phyloP scores from a whole-genome alignment of 64 coral and sea anemone species.

The Cladopsammia gracilis region DNA sequence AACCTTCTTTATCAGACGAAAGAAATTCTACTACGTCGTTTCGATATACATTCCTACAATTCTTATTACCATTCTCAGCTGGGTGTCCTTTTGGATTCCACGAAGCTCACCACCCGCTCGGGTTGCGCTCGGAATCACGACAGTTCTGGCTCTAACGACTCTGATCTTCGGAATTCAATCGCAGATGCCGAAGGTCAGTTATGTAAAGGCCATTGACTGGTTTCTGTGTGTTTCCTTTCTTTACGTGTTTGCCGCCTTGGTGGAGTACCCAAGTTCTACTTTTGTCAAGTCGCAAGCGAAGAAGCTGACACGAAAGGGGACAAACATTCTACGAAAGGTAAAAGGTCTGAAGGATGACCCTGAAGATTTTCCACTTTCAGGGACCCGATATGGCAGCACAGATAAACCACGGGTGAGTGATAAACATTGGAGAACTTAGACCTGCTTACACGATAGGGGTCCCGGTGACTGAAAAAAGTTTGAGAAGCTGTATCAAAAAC shows the following conservation, averaged over 20 bases:
- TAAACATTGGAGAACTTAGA: neutral
- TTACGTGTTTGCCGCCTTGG: conserved; percentile 84
- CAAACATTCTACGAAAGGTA: conserved; percentile 78
- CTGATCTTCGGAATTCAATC: conserved; percentile 92
- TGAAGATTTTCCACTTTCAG: neutral
- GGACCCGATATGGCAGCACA: conserved; percentile 74
- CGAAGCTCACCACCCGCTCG: conserved; percentile 93
- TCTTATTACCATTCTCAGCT: conserved; percentile 87
- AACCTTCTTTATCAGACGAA: conserved; percentile 76
- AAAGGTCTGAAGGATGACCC: conserved; percentile 75
- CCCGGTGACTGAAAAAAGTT: too few species aligned
- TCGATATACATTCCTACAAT: conserved; percentile 96
- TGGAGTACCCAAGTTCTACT: conserved; percentile 94
- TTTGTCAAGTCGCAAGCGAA: conserved; percentile 94
- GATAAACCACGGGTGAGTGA: conserved; percentile 33
- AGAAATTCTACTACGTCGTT: conserved; percentile 96
- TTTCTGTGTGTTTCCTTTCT: conserved; percentile 90
- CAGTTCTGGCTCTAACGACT: conserved; percentile 95
- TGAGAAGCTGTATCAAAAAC: too few species aligned
- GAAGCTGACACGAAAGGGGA: conserved; percentile 81
- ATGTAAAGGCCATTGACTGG: conserved; percentile 95
- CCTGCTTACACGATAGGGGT: too few species aligned
- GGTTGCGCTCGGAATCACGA: conserved; percentile 92
- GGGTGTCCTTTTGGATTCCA: conserved; percentile 97
- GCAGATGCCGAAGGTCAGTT: conserved; percentile 94